A percentile compares a stretch with the other conserved stretches of the same genome.
phyloP scores from a whole-genome alignment of 2,113 vertebrate genomes.

The Carassius carassius region DNA sequence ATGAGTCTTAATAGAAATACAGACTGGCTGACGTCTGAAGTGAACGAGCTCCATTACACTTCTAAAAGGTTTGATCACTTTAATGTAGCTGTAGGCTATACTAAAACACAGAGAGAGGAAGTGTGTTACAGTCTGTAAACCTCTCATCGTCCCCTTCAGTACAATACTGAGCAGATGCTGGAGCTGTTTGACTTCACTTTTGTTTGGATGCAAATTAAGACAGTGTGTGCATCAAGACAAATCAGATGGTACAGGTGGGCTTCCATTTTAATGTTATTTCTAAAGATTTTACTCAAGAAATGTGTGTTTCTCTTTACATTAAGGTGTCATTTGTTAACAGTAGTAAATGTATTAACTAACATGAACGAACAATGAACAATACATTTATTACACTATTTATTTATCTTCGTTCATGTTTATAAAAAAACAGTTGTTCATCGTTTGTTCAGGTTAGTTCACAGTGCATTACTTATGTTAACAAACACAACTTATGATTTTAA shows the following conservation, averaged over 20 bases:
- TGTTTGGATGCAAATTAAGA: background rate
- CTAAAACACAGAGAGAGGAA: conserved; percentile 1
- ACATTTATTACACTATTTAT: too few species aligned
- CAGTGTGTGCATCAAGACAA: background rate
- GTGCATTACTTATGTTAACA: too few species aligned
- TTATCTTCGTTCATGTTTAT: too few species aligned
- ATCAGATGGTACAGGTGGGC: conserved; percentile 10
- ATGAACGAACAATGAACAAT: too few species aligned
- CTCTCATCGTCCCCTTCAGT: background rate
- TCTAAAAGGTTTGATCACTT: conserved; percentile 16
- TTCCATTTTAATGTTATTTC: background rate
- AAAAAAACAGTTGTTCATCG: too few species aligned
- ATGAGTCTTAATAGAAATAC: background rate
- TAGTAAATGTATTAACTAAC: too few species aligned
- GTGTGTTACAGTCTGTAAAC: background rate
- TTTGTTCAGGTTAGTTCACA: too few species aligned
- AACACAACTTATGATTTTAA: too few species aligned
- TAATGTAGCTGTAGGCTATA: conserved; percentile 3
- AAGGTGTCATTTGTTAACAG: too few species aligned
- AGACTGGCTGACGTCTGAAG: background rate
- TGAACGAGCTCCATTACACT: conserved; percentile 42
- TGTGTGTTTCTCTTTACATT: too few species aligned
- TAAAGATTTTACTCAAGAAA: background rate
- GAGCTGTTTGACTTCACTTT: background rate
- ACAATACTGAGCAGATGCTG: background rate